phyloP scores from a whole-genome alignment of 2,888 invertebrate species.

The Rotaria sp. region DNA sequence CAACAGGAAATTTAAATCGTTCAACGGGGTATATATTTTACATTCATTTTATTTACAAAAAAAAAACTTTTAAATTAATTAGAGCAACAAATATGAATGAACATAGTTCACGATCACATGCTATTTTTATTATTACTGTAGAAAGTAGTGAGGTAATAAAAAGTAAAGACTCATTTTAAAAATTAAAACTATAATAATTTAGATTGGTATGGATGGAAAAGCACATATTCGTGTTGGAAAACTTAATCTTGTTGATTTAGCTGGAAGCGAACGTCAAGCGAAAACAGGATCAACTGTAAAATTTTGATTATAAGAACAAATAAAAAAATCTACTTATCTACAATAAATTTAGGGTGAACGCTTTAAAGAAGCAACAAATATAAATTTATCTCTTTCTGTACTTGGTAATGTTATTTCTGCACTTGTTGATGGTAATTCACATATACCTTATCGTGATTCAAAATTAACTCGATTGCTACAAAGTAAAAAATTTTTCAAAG shows the following conservation, averaged over 20 bases:
- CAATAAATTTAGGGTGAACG: constrained; percentile 55
- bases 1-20: constrained; percentile 67
- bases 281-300: constrained; percentile 71
- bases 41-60: background rate
- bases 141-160: constrained; percentile 72
- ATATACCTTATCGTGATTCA: constrained; percentile 93
- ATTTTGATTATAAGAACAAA: background rate
- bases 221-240: constrained; percentile 73
- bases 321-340: constrained; percentile 47
- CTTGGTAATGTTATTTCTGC: constrained; percentile 96
- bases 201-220: constrained; percentile 57
- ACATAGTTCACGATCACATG: constrained; percentile 89
- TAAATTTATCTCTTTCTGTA: constrained; percentile 90
- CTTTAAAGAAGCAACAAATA: constrained; percentile 70
- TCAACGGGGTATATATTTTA: background rate
- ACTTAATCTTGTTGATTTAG: constrained; percentile 90
- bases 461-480: constrained; percentile 88
- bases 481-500: background rate
- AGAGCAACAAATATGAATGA: constrained; percentile 95
- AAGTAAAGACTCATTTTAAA: too few relatives aligned
- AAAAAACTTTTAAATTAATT: background rate
- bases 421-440: constrained; percentile 85
- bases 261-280: constrained; percentile 90
- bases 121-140: constrained; percentile 92
- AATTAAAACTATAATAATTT: background rate